These are phyloP conservation scores for Herpetotheres cachinnans DNA, from an alignment of 2,113 vertebrate genomes.

Conservation along the genomic window DNA sequence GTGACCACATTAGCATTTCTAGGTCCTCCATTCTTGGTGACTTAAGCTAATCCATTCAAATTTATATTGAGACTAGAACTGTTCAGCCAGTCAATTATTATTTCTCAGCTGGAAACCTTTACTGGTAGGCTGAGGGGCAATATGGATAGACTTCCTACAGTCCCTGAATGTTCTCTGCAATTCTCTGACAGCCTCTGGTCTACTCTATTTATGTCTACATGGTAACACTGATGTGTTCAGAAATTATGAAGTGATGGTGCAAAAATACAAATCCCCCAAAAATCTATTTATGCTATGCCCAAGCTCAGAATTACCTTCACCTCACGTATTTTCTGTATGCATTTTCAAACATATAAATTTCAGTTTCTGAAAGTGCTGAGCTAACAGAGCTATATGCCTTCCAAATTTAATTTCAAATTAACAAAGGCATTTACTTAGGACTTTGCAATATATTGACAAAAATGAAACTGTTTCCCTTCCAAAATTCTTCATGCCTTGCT, in stretches of 20 bases:
- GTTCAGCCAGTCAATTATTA: not conserved
- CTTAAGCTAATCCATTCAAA: not conserved
- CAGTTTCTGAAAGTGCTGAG: not conserved
- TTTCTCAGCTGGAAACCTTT: not conserved
- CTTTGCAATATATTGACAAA: not conserved
- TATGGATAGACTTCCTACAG: accelerated
- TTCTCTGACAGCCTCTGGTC: not conserved
- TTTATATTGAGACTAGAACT: not conserved
- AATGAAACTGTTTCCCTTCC: not conserved
- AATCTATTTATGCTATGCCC: not conserved
- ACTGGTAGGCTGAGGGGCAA: not conserved
- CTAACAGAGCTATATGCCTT: not conserved
- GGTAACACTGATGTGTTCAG: not conserved
- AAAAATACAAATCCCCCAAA: not conserved
- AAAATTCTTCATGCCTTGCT: not conserved
- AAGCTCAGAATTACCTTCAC: not conserved
- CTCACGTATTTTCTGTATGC: not conserved
- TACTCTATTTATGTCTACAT: not conserved
- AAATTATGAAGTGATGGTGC: not conserved
- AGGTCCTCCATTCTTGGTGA: not conserved
- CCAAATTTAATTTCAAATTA: not conserved
- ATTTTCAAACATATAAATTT: not conserved
- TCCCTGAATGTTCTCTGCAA: not conserved
- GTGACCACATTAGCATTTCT: not conserved
- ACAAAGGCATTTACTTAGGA: not conserved